phyloP scores from a whole-genome alignment of 2,113 vertebrate species.

The Asarcornis scutulata region DNA sequence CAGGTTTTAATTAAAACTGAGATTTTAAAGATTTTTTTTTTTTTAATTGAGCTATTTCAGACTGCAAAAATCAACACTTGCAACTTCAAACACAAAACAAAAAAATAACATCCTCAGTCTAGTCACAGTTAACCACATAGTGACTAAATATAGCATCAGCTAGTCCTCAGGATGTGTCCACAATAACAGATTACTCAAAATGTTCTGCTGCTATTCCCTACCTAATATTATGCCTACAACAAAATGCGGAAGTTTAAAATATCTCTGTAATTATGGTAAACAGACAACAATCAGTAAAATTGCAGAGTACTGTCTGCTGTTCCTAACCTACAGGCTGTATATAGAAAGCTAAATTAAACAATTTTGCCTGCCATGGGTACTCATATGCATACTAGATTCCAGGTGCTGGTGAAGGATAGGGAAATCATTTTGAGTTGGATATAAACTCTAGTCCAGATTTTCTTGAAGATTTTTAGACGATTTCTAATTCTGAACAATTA shows the following conservation, averaged over 20 bases:
- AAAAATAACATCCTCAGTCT: constrained; percentile 24
- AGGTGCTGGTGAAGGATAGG: constrained; percentile 22
- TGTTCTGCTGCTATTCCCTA: constrained; percentile 61
- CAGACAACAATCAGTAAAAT: constrained; percentile 71
- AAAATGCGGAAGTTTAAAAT: constrained; percentile 71
- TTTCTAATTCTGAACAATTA: neutral
- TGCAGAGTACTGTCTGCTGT: constrained; percentile 45
- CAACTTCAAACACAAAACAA: constrained; percentile 32
- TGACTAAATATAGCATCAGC: constrained; percentile 63
- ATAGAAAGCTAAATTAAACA: constrained; percentile 70
- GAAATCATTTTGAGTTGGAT: neutral
- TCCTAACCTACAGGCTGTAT: constrained; percentile 62
- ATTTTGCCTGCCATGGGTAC: constrained; percentile 8
- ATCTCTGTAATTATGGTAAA: constrained; percentile 74
- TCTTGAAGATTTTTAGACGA: neutral
- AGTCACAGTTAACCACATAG: constrained; percentile 50
- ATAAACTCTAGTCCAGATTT: neutral
- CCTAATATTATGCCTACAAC: constrained; percentile 72
- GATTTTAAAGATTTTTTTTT: neutral
- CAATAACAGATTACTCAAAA: constrained; percentile 76
- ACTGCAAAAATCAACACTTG: neutral
- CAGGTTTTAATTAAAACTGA: neutral
- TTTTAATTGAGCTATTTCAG: neutral
- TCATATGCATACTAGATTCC: neutral
- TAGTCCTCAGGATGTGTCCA: constrained; percentile 64